Evolutionary conservation across 2,797 vertebrate genomes (phyloP), one percentile per base, ranked within the genome.

Genomic region (Cheirogaleus major): DNA sequence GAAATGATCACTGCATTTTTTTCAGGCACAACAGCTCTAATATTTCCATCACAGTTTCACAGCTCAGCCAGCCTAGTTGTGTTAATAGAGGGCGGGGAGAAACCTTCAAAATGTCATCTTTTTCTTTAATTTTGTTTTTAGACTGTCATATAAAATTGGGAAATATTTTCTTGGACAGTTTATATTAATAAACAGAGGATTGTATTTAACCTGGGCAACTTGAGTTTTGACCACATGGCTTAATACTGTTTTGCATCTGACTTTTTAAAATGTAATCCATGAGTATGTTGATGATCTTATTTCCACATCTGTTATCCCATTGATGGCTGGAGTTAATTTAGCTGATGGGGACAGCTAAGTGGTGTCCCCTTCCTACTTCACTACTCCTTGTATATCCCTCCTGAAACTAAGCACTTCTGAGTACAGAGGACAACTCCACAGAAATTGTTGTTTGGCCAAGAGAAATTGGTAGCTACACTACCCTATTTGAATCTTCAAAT

Each of bases 1-100:
- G 99, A 99, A 99, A 99, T 99, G 99, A 99, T 99, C 99, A 99
- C 99, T 97, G 98, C 98, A 87, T 99, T 99, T 99, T 99, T 98
- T 98, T 98, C 98, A 98, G 98, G 98, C 99, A 99, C 99, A 99
- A 98, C 99, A 99, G 99, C 98, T 99, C 99, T 98, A 99, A 99
- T 99, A 99, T 99, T 99, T 99, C 99, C 99, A 99, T 99, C 99
- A 99, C 98, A 97, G 98, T 98, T 99, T 98, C 98, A 97, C 96
- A 97, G 98, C 98, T 98, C 96, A 97, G 98, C 98, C 98, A 98
- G 96, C 93, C 91, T 96, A 96, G 95, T 97, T 98, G 98, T 98
- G 98, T 97, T 98, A 95, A 96, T 97, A 94, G 94, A 97, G 32
- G 4, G 45, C 38, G 35, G n/a, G 0, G 90, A 84, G 0, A 89